A percentile compares a stretch with the other conserved stretches of the same genome.
Conservation (phyloP, 2,797 vertebrate genomes). For the Coracias cyanogaster region DNA sequence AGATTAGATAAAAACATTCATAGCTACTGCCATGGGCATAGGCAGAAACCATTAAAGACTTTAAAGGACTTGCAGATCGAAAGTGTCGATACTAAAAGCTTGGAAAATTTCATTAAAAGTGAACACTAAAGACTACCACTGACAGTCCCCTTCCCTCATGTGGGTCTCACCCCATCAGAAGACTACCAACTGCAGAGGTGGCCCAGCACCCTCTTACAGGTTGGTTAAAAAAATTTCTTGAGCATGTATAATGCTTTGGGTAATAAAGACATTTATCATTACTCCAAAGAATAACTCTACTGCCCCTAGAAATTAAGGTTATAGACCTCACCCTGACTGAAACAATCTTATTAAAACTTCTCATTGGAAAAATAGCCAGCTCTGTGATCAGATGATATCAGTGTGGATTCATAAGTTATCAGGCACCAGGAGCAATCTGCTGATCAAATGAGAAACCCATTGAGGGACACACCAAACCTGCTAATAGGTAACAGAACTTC, state of each 20-base stretch:
- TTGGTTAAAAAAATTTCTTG: not conserved
- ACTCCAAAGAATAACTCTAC: not conserved
- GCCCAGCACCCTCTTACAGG: not conserved
- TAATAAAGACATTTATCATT: not conserved
- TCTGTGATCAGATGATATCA: not conserved
- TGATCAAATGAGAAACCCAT: not conserved
- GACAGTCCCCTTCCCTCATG: not conserved
- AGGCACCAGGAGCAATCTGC: not conserved
- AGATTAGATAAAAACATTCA: slow-evolving; percentile 47
- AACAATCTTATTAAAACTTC: not conserved
- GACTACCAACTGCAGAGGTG: not conserved
- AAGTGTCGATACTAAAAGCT: not conserved
- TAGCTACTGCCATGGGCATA: slow-evolving; percentile 1
- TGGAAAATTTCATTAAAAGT: slow-evolving; percentile 14
- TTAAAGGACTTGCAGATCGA: slow-evolving; percentile 24
- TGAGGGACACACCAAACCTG: not conserved
- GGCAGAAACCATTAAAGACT: slow-evolving; percentile 41
- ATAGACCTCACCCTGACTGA: not conserved
- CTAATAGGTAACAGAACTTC: not conserved
- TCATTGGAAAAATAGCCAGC: not conserved
- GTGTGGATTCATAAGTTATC: not conserved
- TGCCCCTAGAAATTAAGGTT: not conserved
- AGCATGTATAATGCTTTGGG: not conserved
- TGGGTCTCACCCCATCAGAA: not conserved
- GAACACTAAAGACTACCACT: not conserved